Conservation (phyloP, 2,888 invertebrate species). For the Colletes collaris region DNA sequence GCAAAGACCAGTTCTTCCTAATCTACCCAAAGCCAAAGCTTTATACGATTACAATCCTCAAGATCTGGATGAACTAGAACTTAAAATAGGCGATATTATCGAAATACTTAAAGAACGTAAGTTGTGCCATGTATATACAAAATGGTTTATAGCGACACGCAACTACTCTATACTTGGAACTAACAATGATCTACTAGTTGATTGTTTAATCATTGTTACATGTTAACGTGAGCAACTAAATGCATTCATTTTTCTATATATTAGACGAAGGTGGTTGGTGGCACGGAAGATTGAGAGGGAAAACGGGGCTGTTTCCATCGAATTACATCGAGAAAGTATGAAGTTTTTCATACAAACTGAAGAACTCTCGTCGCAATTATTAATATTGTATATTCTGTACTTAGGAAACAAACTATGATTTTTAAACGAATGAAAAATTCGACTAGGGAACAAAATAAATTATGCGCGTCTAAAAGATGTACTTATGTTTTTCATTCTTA, state of each 20-base stretch:
- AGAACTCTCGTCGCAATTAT: not conserved
- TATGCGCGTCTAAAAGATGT: not conserved
- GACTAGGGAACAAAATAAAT: not conserved
- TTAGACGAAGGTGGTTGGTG: slow-evolving; percentile 89
- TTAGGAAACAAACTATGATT: not conserved
- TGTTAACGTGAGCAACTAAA: not conserved
- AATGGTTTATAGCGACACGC: too few relatives aligned
- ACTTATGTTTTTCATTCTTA: slow-evolving; percentile 1
- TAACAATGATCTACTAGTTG: too few relatives aligned
- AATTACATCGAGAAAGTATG: slow-evolving; percentile 85
- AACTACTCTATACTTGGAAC: too few relatives aligned
- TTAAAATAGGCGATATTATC: slow-evolving; percentile 86
- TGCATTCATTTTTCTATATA: slow-evolving; percentile 13
- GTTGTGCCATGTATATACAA: slow-evolving; percentile 38
- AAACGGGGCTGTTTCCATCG: slow-evolving; percentile 87
- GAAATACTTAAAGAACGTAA: slow-evolving; percentile 86
- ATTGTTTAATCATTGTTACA: not conserved
- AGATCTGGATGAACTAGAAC: slow-evolving; percentile 87
- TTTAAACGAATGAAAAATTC: not conserved
- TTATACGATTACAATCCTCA: slow-evolving; percentile 87
- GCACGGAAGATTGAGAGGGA: slow-evolving; percentile 85
- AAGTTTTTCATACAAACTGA: slow-evolving; percentile 12
- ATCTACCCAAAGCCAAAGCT: slow-evolving; percentile 83
- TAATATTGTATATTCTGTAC: not conserved
- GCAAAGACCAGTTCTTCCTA: slow-evolving; percentile 81